These are phyloP conservation scores for Procambarus clarkii DNA, from an alignment of 1,140 invertebrate genomes.

Conservation along the genomic window DNA sequence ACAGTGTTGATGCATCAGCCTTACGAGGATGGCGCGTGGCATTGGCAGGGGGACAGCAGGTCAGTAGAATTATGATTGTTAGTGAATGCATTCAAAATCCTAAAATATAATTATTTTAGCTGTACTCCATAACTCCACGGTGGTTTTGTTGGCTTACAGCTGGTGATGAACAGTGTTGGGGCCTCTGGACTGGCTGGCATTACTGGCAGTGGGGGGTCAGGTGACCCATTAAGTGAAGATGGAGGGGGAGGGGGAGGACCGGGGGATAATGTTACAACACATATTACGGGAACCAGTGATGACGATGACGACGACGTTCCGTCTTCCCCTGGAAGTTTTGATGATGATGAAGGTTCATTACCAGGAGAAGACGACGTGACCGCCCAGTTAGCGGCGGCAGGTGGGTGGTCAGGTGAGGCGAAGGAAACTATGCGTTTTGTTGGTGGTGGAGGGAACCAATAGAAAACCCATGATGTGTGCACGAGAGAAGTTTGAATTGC, in stretches of 20 bases:
- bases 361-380: constrained; percentile 92
- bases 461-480: constrained; percentile 34
- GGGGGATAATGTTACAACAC: constrained; percentile 43
- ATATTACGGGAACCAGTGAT: constrained; percentile 60
- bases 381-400: constrained; percentile 94
- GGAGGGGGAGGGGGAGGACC: constrained; percentile 38
- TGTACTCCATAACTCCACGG: neutral
- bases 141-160: constrained; percentile 19
- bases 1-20: constrained; percentile 63
- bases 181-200: constrained; percentile 47
- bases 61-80: constrained; percentile 17
- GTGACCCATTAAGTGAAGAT: constrained; percentile 39
- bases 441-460: constrained; percentile 52
- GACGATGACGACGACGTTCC: constrained; percentile 76
- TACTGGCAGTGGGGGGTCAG: constrained; percentile 32
- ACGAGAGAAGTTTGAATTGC: neutral
- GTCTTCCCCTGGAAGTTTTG: constrained; percentile 82
- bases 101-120: neutral
- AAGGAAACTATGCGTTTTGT: constrained; percentile 17
- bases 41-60: constrained; percentile 61
- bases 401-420: constrained; percentile 78
- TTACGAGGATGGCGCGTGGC: constrained; percentile 60
- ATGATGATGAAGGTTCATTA: constrained; percentile 82
- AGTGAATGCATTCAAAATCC: neutral
- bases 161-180: constrained; percentile 65